A percentile compares a stretch with the other conserved stretches of the same genome.
Conservation (phyloP, 1,140 invertebrate species). For the Pygmarrhopalites habei region DNA sequence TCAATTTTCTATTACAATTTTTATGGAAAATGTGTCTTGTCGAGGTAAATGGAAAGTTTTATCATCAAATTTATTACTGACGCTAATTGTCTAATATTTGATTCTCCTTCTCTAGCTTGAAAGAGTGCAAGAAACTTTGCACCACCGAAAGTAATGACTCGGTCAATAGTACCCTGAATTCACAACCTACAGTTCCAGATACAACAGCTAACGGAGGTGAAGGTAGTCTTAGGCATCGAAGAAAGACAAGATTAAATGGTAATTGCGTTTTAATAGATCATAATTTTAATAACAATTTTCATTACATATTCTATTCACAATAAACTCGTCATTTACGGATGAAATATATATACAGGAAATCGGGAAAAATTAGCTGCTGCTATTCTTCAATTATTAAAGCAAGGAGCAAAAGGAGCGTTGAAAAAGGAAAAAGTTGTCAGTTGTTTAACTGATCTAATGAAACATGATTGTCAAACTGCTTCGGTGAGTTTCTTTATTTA, state of each 20-base stretch:
- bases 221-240: background rate
- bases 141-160: background rate
- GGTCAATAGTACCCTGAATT: too few species aligned
- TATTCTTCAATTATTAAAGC: constrained; percentile 57
- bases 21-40: background rate
- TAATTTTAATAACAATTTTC: background rate
- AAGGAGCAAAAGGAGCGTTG: constrained; percentile 58
- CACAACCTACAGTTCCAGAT: too few species aligned
- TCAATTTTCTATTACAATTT: background rate
- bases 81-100: background rate
- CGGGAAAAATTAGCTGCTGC: constrained; percentile 44
- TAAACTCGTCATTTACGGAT: background rate
- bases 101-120: background rate
- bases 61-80: background rate
- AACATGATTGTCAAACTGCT: constrained; percentile 61
- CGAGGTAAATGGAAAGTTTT: too few species aligned
- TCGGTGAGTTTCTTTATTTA: constrained; percentile 69
- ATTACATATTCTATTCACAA: background rate
- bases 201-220: background rate
- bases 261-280: background rate
- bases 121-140: constrained; percentile 15
- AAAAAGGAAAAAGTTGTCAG: constrained; percentile 63
- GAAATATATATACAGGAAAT: constrained; percentile 6
- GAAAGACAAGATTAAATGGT: background rate
- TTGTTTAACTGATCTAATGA: constrained; percentile 59